Conservation (phyloP, 2,888 invertebrate genomes). For the Habroteleia sp. region DNA sequence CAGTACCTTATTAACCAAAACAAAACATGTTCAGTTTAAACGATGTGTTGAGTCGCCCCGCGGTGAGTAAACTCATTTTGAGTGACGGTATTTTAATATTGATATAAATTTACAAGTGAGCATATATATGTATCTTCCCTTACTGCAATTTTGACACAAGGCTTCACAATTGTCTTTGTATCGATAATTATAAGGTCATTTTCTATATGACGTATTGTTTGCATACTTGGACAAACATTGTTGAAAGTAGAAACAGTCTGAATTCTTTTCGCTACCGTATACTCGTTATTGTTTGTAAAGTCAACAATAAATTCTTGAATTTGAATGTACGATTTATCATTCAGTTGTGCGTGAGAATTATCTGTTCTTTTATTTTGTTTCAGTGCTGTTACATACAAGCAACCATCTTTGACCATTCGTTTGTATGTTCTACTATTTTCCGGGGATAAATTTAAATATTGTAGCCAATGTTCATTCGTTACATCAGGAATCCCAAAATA, state of each 20-base stretch:
- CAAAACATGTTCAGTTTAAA: too few species aligned
- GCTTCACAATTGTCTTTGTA: conserved; percentile 10
- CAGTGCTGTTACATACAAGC: conserved; percentile 14
- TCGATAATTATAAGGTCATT: conserved; percentile 2
- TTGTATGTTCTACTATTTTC: neutral
- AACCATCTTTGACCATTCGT: conserved; percentile 26
- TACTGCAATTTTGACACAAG: conserved; percentile 17
- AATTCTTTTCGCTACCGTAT: conserved; percentile 14
- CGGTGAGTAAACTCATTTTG: too few species aligned
- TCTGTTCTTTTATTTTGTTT: conserved; percentile 27
- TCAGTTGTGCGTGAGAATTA: conserved; percentile 32
- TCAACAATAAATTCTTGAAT: conserved; percentile 32
- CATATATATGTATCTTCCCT: neutral
- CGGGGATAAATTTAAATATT: neutral
- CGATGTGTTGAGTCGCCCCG: too few species aligned
- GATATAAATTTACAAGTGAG: conserved; percentile 11
- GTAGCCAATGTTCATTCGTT: conserved; percentile 9
- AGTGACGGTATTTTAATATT: conserved; percentile 24
- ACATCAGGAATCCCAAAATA: conserved; percentile 5
- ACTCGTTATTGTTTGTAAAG: conserved; percentile 1
- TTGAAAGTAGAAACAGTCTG: neutral
- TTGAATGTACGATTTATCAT: conserved; percentile 9
- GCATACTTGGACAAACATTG: neutral
- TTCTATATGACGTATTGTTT: conserved; percentile 1
- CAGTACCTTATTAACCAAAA: too few species aligned